Base-by-base conservation (phyloP, 2,113 vertebrate species). In the Lophura nycthemera region DNA sequence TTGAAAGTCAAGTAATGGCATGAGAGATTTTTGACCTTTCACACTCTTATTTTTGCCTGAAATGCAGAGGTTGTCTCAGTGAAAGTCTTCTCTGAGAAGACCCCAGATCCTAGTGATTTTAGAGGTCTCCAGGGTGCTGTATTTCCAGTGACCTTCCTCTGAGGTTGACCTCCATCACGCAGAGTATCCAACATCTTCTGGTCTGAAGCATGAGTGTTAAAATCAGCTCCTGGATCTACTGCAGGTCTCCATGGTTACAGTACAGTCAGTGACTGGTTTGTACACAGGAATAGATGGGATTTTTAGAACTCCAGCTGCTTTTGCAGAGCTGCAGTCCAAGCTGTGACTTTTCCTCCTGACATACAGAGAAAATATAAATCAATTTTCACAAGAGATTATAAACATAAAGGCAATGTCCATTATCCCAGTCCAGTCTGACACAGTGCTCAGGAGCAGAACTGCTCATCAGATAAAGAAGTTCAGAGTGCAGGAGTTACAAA, bases 181-280 rank as follows among this genome's bases (percentile, higher is more conserved):
- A 67, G 45, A 63, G 12, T 38, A 74, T 38, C 86, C 83, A 84
- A 89, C 75, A 56, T 75, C 83, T 94, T 87, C 86, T 89, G 34
- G 38, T 80, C 59, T 73, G 73, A 74, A 94, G 20, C 30, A 75
- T 8, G 54, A 61, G 89, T 63, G 30, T 79, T 93, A 85, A 95
- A 96, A 92, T 45, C 90, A 73, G 1, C 73, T 83, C n/a, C 90
- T 59, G 70, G 93, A 83, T 78, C 88, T 89, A 52, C 40, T 22
- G 56, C 72, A 96, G n/a, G 81, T 98, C 93, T 97, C 97, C 97
- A 98, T 98, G 96, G 97, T 97, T 97, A 98, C 97, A 83, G 50
- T 72, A 88, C 66, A 79, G 81, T 88, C 94, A 90, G 74, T 56
- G 77, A 75, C 73, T 83, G 77, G 83, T 96, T 92, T 94, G 85